Evolutionary conservation across 2,888 invertebrate genomes (phyloP).

Genomic region (Eristalis arbustorum): DNA sequence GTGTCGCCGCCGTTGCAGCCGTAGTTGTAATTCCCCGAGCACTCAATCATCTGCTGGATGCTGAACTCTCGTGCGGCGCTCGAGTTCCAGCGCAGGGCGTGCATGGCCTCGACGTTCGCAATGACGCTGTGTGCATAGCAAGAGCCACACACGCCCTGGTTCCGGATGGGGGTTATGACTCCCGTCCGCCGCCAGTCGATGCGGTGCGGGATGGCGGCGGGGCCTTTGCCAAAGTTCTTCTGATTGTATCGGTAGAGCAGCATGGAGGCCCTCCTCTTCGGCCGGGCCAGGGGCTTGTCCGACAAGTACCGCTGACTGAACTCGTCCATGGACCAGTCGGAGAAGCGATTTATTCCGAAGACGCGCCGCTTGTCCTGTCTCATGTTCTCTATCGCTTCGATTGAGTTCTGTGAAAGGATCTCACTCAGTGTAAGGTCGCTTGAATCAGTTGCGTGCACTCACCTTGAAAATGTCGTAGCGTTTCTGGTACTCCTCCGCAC

Average conservation of each 20-base stretch:
- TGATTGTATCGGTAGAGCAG: neutral
- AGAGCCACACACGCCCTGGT: slow-evolving; percentile 90
- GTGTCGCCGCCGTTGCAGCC: slow-evolving; percentile 92
- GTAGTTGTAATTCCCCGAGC: slow-evolving; percentile 86
- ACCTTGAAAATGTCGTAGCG: slow-evolving; percentile 43
- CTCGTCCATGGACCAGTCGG: slow-evolving; percentile 32
- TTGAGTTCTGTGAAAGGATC: neutral
- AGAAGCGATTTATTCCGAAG: slow-evolving; percentile 42
- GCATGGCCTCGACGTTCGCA: slow-evolving; percentile 88
- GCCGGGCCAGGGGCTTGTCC: neutral
- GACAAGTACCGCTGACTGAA: slow-evolving; percentile 3
- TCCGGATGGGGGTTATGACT: slow-evolving; percentile 85
- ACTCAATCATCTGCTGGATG: slow-evolving; percentile 87
- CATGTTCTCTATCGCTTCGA: slow-evolving; percentile 18
- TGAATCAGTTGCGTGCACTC: neutral
- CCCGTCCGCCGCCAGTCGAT: slow-evolving; percentile 84
- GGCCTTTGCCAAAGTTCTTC: neutral
- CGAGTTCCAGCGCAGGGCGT: slow-evolving; percentile 86
- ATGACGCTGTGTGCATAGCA: slow-evolving; percentile 93
- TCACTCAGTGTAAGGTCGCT: neutral
- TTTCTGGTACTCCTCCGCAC: slow-evolving; percentile 31
- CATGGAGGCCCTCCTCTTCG: neutral
- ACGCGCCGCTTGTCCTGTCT: slow-evolving; percentile 28
- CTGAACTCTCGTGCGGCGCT: slow-evolving; percentile 89
- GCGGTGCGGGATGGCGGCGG: slow-evolving; percentile 19